Evolutionary conservation across 2,797 vertebrate species (phyloP), one percentile per base, ranked within the genome.

Genomic region (Brachyalestes nurse): DNA sequence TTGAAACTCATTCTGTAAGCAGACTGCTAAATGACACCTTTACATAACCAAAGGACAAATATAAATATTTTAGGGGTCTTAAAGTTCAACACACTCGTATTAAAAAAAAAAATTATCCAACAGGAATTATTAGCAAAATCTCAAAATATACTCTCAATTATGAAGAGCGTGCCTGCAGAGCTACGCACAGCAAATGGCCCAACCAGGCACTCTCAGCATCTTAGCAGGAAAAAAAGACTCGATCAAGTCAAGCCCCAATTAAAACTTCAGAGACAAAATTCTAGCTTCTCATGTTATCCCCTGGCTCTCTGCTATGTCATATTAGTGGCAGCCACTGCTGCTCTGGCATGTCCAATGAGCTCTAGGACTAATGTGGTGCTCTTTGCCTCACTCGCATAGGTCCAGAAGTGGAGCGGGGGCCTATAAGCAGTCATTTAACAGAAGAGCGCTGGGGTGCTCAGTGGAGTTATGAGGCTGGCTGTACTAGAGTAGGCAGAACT

Each of bases 351-450:
- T 2, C 70, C 49, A 53, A 25, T 53, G 67, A 71, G 47, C 49
- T 55, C 14, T 16, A 38, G 17, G 9, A 19, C 7, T 72, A 72
- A 72, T 38, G 51, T 72, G 71, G 34, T 49, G 49, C 40, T 53
- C 47, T 34, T 60, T 75, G 23, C 21, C 38, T 0, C 12, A 1
- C 16, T 16, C 34, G 55, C 55, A 13, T 57, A 13, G 58, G 65
- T 25, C 58, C 25, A 13, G 49, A 49, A 42, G 25, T 2, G 5
- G 9, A 34, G 58, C 49, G 72, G 51, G 84, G 88, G 89, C 86
- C 62, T 84, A 86, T 88, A 87, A 82, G 83, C 80, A 42, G 83
- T 88, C 85, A 92, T 90, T 89, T 91, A 83, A 88, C 88, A 80
- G 47, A 87, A 85, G 86, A 90, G 81, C 21, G 42, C 84, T 90